These are phyloP conservation scores for Tadarida brasiliensis DNA, from an alignment of 2,797 vertebrate genomes.

Conservation along the genomic window DNA sequence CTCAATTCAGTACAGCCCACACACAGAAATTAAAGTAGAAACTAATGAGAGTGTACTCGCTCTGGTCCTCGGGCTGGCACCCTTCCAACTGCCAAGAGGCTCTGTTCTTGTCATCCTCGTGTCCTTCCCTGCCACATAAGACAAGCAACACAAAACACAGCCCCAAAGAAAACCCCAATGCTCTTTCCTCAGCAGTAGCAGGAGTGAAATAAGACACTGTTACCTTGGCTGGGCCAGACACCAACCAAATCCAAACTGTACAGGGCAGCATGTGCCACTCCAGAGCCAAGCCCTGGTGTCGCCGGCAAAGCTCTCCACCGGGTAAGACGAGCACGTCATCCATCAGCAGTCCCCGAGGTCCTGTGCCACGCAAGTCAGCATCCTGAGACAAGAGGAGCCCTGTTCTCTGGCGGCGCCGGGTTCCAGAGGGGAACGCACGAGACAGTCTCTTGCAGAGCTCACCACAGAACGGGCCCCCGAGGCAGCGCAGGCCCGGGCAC, in stretches of 20 bases:
- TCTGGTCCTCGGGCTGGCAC: background rate
- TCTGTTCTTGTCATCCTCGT: fast-evolving
- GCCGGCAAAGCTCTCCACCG: background rate
- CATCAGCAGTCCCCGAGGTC: background rate
- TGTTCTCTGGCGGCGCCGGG: background rate
- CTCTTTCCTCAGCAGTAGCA: background rate
- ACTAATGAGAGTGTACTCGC: background rate
- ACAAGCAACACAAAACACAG: background rate
- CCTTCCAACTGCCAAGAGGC: background rate
- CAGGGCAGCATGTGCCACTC: fast-evolving
- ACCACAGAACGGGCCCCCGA: background rate
- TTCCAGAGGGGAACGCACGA: background rate
- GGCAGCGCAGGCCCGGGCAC: background rate
- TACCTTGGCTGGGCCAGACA: background rate
- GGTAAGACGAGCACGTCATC: background rate
- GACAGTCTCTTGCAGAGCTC: background rate
- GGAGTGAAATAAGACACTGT: fast-evolving
- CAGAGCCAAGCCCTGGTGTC: background rate
- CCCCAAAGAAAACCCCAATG: background rate
- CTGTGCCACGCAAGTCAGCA: background rate
- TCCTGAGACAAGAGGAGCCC: conserved; percentile 59
- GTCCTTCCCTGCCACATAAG: background rate
- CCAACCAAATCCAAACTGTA: background rate
- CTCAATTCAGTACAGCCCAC: background rate
- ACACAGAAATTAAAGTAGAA: background rate